phyloP scores from a whole-genome alignment of 2,797 vertebrate species.

The Podarcis lilfordi region DNA sequence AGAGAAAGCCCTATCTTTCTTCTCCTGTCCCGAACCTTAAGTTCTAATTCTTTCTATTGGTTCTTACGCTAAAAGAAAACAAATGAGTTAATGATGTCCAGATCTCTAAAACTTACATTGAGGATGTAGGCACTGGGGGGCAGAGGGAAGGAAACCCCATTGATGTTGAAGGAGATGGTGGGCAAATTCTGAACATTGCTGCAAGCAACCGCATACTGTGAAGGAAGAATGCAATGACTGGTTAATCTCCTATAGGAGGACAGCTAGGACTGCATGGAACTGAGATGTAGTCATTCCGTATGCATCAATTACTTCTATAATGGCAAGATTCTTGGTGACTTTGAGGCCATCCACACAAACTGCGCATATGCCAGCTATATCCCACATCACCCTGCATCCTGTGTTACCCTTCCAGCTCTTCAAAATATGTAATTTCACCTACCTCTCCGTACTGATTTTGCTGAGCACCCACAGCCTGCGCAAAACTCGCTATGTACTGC shows the following conservation, averaged over 20 bases:
- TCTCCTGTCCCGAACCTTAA: neutral
- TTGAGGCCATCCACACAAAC: neutral
- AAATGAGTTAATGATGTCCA: neutral
- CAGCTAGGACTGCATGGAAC: neutral
- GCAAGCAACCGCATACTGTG: constrained; percentile 78
- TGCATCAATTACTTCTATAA: neutral
- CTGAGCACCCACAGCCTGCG: constrained; percentile 75
- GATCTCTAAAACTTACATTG: constrained; percentile 46
- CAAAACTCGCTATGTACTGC: constrained; percentile 59
- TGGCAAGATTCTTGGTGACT: neutral
- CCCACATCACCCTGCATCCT: neutral
- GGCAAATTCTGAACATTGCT: constrained; percentile 72
- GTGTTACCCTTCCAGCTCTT: neutral
- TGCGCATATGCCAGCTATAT: neutral
- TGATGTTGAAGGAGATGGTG: constrained; percentile 79
- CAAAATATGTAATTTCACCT: neutral
- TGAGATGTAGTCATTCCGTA: neutral
- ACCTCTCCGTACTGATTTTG: constrained; percentile 70
- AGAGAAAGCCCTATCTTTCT: neutral
- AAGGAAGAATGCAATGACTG: constrained; percentile 7
- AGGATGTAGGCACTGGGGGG: constrained; percentile 75
- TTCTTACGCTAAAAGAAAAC: neutral
- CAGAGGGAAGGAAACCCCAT: constrained; percentile 71
- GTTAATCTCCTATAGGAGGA: neutral
- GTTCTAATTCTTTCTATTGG: neutral